Percentiles rank a stretch among this genome's conserved stretches.
Evolutionary conservation across 2,797 vertebrate genomes (phyloP).

Genomic region (Sylvia borin): DNA sequence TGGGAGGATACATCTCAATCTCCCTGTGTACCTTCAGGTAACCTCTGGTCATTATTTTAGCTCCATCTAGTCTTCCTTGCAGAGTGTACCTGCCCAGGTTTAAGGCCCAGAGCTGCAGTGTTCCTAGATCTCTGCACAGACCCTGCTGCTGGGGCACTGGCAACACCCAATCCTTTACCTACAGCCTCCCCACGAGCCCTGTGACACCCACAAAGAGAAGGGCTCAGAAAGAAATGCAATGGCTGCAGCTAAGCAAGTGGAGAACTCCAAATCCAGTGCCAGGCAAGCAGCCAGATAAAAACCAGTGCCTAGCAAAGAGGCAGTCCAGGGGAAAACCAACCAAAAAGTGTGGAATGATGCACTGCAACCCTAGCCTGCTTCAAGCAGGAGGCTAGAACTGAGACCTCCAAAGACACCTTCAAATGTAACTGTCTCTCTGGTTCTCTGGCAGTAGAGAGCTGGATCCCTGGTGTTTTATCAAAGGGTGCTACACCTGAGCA

Average conservation of each 20-base stretch:
- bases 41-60: neutral
- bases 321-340: neutral
- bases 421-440: neutral
- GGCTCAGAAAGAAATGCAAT: neutral
- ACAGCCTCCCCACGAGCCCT: accelerated
- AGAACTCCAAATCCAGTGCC: neutral
- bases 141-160: neutral
- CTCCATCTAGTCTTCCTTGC: neutral
- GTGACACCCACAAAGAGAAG: neutral
- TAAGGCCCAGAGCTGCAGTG: neutral
- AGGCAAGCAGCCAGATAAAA: neutral
- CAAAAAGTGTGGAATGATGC: neutral
- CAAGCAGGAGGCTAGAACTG: neutral
- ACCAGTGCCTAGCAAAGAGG: neutral
- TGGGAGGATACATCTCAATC: neutral
- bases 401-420: neutral
- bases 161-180: neutral
- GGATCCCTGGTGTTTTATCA: neutral
- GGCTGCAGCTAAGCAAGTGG: neutral
- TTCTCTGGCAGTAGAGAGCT: neutral
- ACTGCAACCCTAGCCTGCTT: neutral
- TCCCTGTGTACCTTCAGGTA: neutral
- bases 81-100: neutral
- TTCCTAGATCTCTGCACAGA: neutral
- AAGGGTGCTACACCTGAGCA: neutral